Percentiles rank a stretch among this genome's conserved stretches.
Evolutionary conservation across 2,797 vertebrate genomes (phyloP).

Genomic region (Lutjanus argentimaculatus): DNA sequence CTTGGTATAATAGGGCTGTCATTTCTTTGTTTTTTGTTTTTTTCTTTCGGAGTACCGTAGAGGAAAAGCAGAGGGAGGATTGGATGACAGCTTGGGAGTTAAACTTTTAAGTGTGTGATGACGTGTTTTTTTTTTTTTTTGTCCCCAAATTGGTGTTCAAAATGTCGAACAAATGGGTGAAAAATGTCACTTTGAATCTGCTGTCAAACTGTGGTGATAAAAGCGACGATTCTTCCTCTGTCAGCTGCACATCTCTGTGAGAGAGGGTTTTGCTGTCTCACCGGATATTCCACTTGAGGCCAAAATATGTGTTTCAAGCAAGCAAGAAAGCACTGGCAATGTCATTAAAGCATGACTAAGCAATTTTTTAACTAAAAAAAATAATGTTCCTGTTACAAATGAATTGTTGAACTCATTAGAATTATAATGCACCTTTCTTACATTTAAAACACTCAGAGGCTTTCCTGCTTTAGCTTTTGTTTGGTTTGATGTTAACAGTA

Average conservation of each 20-base stretch:
- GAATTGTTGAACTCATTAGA: neutral
- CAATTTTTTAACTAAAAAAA: neutral
- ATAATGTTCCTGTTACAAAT: neutral
- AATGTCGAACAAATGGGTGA: constrained; percentile 34
- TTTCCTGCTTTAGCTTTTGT: neutral
- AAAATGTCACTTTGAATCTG: constrained; percentile 31
- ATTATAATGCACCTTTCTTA: neutral
- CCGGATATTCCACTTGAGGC: neutral
- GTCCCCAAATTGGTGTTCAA: constrained; percentile 1
- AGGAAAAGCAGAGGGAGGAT: constrained; percentile 29
- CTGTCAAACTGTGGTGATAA: neutral
- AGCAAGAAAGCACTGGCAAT: neutral
- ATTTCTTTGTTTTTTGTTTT: constrained; percentile 36
- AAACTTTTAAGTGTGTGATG: constrained; percentile 26
- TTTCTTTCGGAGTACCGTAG: constrained; percentile 16
- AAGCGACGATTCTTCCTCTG: neutral
- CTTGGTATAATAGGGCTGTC: constrained; percentile 62
- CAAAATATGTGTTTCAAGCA: constrained; percentile 1
- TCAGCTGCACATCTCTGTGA: constrained; percentile 3
- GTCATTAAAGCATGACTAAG: neutral
- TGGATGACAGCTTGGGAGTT: constrained; percentile 50
- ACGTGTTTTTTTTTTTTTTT: neutral
- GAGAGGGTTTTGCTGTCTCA: constrained; percentile 4
- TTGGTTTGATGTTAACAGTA: neutral
- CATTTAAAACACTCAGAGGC: neutral